These are phyloP conservation scores for Lucilia sericata DNA, from an alignment of 1,140 invertebrate species.

Conservation along the genomic window DNA sequence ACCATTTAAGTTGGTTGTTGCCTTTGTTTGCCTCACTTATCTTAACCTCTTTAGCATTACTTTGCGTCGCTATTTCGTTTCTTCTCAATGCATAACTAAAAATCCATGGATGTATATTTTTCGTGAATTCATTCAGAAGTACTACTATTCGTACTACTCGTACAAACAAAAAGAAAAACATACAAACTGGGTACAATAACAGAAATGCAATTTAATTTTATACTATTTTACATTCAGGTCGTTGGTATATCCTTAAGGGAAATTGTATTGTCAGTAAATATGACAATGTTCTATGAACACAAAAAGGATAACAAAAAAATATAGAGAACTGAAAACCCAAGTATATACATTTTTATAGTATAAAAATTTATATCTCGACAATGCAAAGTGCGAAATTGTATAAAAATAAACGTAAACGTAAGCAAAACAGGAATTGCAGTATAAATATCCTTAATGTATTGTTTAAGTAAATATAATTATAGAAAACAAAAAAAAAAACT, in stretches of 20 bases:
- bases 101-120: background rate
- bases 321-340: background rate
- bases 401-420: constrained; percentile 7
- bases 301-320: background rate
- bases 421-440: constrained; percentile 23
- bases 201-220: constrained; percentile 16
- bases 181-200: constrained; percentile 7
- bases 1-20: background rate
- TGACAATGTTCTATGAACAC: constrained; percentile 1
- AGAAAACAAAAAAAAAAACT: background rate
- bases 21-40: background rate
- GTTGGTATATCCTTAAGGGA: constrained; percentile 14
- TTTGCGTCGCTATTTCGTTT: background rate
- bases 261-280: constrained; percentile 21
- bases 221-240: background rate
- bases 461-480: constrained; percentile 18
- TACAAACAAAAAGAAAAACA: background rate
- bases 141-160: background rate
- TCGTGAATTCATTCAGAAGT: background rate
- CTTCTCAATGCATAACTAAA: background rate
- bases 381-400: constrained; percentile 11
- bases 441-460: constrained; percentile 27
- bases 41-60: constrained; percentile 13
- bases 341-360: background rate
- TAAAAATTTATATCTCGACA: background rate